Base-by-base conservation (phyloP, 2,797 vertebrate genomes). In the Gila robusta region DNA sequence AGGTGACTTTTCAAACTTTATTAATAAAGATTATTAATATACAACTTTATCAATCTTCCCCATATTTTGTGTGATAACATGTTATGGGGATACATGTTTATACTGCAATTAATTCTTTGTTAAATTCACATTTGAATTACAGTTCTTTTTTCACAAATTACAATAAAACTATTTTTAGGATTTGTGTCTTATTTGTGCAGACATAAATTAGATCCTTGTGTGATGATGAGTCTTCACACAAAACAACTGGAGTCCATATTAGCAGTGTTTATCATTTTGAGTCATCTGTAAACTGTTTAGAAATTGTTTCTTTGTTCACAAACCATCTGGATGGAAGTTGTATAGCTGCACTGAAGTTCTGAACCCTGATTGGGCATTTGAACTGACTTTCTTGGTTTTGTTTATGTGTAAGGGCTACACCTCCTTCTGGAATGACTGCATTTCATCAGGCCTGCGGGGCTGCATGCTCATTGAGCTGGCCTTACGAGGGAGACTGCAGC, bases 371-470 rank as follows among this genome's bases (percentile, higher is more conserved):
- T 62, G 35, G 44, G n/a, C 11, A 32, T 70, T 32, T 39, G 26
- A 67, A 49, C 16, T 85, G 28, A 86, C 67, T 56, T 70, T 47
- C 6, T 73, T 52, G 8, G 41, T 39, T 9, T 12, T 37, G n/a
- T 83, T 21, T 79, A 19, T 81, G 32, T 8, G 17, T 7, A 90
- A 99, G 98, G 98, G 98, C 90, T 99, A 99, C 93, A 99, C 98
- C 11, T 99, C 98, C 0, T 99, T 99, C 94, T 99, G 98, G 98
- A 99, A 99, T 44, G 98, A 99, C 90, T 99, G 98, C 93, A 99
- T 99, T 93, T 99, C 98, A 0, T 99, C 98, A 0, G 98, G 98
- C 32, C 90, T 99, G 89, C 96, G 98, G 41, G 98, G 98, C 77
- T 99, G 98, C 89, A 99, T 99, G 98, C 94, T 99, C 92, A 99